Conservation (phyloP, 2,888 invertebrate genomes). For the Drosophila prostipennis region DNA sequence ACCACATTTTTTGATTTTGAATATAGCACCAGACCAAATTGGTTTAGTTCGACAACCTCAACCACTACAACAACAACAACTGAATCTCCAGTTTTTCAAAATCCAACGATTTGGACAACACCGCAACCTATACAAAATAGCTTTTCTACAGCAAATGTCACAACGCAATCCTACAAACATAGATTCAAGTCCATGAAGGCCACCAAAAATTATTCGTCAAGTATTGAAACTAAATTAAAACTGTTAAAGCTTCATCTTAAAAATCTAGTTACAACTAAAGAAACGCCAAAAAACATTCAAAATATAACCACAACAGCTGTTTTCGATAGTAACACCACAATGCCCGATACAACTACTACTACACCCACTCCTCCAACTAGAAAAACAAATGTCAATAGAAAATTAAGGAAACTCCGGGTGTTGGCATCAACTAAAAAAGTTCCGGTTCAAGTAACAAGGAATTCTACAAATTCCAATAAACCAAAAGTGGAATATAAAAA, state of each 20-base stretch:
- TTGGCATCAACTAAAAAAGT: constrained; percentile 33
- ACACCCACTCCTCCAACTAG: neutral
- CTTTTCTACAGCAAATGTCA: neutral
- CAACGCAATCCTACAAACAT: constrained; percentile 13
- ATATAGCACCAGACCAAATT: constrained; percentile 3
- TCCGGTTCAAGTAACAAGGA: constrained; percentile 11
- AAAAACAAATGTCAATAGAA: constrained; percentile 18
- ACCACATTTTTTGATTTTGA: neutral
- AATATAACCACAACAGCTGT: constrained; percentile 12
- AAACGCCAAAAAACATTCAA: constrained; percentile 16
- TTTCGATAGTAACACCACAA: constrained; percentile 6
- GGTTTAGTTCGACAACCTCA: constrained; percentile 16
- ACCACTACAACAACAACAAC: constrained; percentile 13
- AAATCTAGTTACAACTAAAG: constrained; percentile 29
- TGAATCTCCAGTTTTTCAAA: constrained; percentile 1
- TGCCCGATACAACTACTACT: neutral
- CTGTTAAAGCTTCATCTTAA: constrained; percentile 26
- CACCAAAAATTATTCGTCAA: constrained; percentile 27
- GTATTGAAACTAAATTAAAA: constrained; percentile 30
- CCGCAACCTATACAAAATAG: constrained; percentile 2
- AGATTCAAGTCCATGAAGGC: constrained; percentile 28
- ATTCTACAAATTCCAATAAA: constrained; percentile 10
- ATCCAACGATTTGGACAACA: constrained; percentile 26
- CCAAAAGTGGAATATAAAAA: constrained; percentile 25
- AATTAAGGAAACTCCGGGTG: constrained; percentile 27